Evolutionary conservation across 2,113 vertebrate genomes (phyloP).

Genomic region (Apteryx mantelli): DNA sequence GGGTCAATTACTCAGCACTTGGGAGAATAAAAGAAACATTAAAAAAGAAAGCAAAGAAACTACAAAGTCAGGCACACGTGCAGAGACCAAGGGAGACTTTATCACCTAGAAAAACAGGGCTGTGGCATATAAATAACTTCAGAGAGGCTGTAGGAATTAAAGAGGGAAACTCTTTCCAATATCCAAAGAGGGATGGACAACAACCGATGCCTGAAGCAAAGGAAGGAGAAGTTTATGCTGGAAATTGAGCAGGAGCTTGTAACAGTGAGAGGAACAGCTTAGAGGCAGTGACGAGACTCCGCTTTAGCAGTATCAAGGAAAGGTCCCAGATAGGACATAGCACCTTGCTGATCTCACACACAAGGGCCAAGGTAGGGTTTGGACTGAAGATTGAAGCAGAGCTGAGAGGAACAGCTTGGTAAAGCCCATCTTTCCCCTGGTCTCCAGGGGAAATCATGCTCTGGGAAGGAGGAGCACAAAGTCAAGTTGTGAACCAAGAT

Average conservation of each 20-base stretch:
- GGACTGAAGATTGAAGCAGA: no score
- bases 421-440: background rate
- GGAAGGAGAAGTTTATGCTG: background rate
- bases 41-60: background rate
- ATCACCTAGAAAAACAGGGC: background rate
- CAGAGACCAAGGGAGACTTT: background rate
- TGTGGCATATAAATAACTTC: background rate
- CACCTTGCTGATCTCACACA: no score
- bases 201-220: background rate
- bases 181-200: background rate
- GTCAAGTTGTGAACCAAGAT: background rate
- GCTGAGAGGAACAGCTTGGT: background rate
- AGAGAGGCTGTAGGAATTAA: background rate
- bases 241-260: background rate
- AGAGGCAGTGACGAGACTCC: background rate
- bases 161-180: background rate
- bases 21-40: background rate
- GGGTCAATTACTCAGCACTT: background rate
- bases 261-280: background rate
- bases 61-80: fast-evolving
- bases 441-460: no score
- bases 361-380: background rate
- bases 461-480: background rate
- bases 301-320: background rate
- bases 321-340: background rate